Conservation (phyloP, 2,888 invertebrate species). For the Ceratothoa steindachneri region DNA sequence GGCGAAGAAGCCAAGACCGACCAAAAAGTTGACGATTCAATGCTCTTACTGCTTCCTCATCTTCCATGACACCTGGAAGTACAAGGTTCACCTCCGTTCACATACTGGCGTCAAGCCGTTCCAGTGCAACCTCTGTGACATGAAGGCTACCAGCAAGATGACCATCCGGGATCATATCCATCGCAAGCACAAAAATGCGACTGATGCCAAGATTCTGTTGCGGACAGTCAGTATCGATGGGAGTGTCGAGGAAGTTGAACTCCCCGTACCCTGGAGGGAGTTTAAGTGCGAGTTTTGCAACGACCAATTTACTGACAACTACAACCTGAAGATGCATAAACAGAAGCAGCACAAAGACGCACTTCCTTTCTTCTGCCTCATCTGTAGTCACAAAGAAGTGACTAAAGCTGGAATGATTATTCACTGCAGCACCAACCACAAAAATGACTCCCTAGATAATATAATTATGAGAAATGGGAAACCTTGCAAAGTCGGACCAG, state of each 20-base stretch:
- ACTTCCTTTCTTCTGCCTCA: constrained; percentile 34
- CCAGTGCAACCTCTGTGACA: constrained; percentile 35
- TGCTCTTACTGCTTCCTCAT: constrained; percentile 43
- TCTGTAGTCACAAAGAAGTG: constrained; percentile 35
- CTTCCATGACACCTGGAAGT: constrained; percentile 47
- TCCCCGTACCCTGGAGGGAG: constrained; percentile 36
- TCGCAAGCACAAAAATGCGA: constrained; percentile 30
- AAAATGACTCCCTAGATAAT: constrained; percentile 23
- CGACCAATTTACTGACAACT: constrained; percentile 36
- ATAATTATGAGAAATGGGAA: constrained; percentile 37
- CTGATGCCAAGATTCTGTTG: constrained; percentile 38
- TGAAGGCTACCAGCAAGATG: constrained; percentile 45
- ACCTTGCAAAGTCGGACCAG: constrained; percentile 33
- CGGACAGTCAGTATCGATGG: constrained; percentile 42
- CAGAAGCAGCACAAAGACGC: constrained; percentile 31
- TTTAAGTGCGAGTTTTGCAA: constrained; percentile 40
- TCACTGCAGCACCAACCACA: constrained; percentile 37
- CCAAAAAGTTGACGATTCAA: constrained; percentile 32
- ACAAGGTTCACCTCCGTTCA: constrained; percentile 44
- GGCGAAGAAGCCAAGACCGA: constrained; percentile 32
- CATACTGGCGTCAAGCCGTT: constrained; percentile 46
- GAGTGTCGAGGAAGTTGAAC: constrained; percentile 36
- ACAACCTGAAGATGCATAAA: constrained; percentile 40
- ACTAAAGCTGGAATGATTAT: constrained; percentile 40
- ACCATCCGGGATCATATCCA: constrained; percentile 46